Evolutionary conservation across 2,888 invertebrate species (phyloP), one percentile per base, ranked within the genome.

Genomic region (Willowsia nigromaculata): DNA sequence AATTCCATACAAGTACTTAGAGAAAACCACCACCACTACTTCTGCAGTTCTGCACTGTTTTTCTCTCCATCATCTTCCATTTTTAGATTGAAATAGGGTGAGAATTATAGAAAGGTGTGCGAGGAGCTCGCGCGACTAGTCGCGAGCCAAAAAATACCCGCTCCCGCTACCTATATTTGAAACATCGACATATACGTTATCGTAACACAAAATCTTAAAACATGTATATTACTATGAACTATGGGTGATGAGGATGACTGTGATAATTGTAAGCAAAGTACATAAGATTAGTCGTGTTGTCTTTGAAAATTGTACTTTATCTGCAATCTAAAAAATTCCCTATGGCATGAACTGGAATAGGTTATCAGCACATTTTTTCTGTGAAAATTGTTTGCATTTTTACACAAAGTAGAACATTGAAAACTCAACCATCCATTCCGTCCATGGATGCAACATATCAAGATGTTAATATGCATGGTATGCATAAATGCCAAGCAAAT

Each of bases 41-140:
- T n/a, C n/a, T n/a, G n/a, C n/a, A n/a, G n/a, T n/a, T n/a, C n/a
- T n/a, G 11, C 50, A 53, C 40, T 85, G 59, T 62, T 85, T 85
- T 56, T 76, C 62, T 85, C 74, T 84, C 56, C 85, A 62, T 62
- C 62, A 83, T 62, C 62, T 83, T 47, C n/a, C 25, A n/a, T n/a
- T n/a, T n/a, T 40, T 59, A n/a, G 80, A 88, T 74, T 74, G 18
- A 33, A 84, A 83, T 74, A 87, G 82, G 56, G 68, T 15, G 83
- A 85, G 87, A n/a, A n/a, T n/a, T n/a, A n/a, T n/a, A n/a, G n/a
- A 90, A 92, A 91, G 92, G 92, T 91, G 92, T 90, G 83, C 89
- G 76, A 88, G 85, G 62, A 83, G 88, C 91, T 91, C 91, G 91
- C 91, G 91, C 91, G 92, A 91, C 91, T 90, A 90, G 91, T 91